Evolutionary conservation across 2,888 invertebrate genomes (phyloP).

Genomic region (Drosophila kuntzei): DNA sequence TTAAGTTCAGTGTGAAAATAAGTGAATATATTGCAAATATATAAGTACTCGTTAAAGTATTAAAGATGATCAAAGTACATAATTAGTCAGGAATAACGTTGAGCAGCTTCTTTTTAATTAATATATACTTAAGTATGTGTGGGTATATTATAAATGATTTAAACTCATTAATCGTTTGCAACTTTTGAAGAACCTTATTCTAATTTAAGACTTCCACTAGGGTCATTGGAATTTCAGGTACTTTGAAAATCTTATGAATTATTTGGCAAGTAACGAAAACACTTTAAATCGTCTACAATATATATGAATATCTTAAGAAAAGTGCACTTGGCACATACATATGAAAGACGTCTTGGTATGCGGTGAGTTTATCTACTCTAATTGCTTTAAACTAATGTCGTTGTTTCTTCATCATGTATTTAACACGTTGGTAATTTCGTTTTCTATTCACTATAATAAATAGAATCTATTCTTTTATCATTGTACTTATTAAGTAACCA

Average conservation of each 20-base stretch:
- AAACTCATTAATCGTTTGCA: conserved; percentile 44
- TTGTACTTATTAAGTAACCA: conserved; percentile 52
- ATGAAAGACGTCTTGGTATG: conserved; percentile 67
- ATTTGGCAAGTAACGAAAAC: conserved; percentile 71
- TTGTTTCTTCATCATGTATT: conserved; percentile 22
- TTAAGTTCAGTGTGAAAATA: conserved; percentile 1
- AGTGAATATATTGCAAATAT: conserved; percentile 8
- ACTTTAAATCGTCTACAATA: conserved; percentile 49
- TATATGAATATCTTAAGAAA: conserved; percentile 38
- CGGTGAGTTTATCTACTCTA: conserved; percentile 64
- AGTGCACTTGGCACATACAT: conserved; percentile 46
- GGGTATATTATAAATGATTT: conserved; percentile 37
- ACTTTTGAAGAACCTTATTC: conserved; percentile 64
- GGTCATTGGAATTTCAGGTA: conserved; percentile 76
- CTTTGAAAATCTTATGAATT: conserved; percentile 80
- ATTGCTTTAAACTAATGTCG: conserved; percentile 51
- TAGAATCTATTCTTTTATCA: conserved; percentile 44
- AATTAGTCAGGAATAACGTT: conserved; percentile 30
- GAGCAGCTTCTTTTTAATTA: conserved; percentile 38
- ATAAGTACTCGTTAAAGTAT: conserved; percentile 24
- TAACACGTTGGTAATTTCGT: conserved; percentile 25
- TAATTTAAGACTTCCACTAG: conserved; percentile 69
- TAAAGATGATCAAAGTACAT: conserved; percentile 45
- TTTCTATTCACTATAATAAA: conserved; percentile 34
- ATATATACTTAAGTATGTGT: conserved; percentile 19